These are phyloP conservation scores for Nycticorax nycticorax DNA, from an alignment of 2,113 vertebrate genomes.

Conservation along the genomic window DNA sequence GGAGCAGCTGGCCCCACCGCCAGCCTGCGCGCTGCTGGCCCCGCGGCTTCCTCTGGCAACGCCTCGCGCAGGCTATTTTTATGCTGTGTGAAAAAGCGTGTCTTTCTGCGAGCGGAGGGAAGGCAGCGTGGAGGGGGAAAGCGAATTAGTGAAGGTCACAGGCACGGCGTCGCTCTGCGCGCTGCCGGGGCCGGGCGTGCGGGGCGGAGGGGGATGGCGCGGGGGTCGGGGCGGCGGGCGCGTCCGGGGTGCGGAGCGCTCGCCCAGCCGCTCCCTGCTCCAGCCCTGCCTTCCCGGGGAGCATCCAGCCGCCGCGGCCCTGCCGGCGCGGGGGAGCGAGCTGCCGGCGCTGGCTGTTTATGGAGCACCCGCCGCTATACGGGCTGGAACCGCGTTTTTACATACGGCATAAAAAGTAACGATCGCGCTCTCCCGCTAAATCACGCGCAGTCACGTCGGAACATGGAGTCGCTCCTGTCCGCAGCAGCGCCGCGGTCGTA, in stretches of 20 bases:
- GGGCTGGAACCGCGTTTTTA: not conserved
- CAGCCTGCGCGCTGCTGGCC: not conserved
- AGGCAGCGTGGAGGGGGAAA: constrained; percentile 17
- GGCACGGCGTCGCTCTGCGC: not conserved
- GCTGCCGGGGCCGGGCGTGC: not conserved
- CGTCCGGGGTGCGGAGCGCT: not conserved
- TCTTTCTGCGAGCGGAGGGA: constrained; percentile 16
- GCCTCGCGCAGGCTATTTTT: constrained; percentile 41
- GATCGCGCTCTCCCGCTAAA: not conserved
- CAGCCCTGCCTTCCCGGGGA: not conserved
- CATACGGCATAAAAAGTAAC: not conserved
- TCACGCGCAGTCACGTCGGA: not conserved
- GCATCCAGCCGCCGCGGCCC: not conserved
- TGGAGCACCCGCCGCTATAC: not conserved
- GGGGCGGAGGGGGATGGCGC: not conserved
- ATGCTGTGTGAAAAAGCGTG: constrained; percentile 29
- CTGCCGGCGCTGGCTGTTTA: not conserved
- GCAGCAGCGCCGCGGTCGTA: fast-evolving
- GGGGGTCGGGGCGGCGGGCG: not conserved
- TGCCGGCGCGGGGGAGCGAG: not conserved
- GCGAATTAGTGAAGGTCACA: constrained; percentile 59
- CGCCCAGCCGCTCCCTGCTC: not conserved
- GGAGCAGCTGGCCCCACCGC: not conserved
- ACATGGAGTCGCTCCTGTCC: fast-evolving
- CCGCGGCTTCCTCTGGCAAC: constrained; percentile 36